Base-by-base conservation (phyloP, 2,888 invertebrate species). In the Steromphala cineraria region DNA sequence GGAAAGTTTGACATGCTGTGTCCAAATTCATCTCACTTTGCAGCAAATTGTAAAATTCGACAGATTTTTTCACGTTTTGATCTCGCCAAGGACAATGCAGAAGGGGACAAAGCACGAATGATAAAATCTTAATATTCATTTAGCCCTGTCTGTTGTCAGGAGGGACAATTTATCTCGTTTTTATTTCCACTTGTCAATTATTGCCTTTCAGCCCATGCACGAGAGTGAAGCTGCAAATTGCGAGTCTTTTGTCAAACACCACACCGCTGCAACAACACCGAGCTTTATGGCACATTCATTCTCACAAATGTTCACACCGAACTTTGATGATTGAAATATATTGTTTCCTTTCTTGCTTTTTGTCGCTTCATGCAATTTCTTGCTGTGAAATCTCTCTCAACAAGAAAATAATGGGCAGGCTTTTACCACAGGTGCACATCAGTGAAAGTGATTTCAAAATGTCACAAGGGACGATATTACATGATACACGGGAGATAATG, bases 261-360 rank as follows among this genome's bases (percentile, higher is more conserved):
- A 24, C 13, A 62, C 24, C 28, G 28, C 10, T 28, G 17, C 62
- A 15, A 28, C 62, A 24, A 2, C 15, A 8, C 24, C 24, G 1
- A 24, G 28, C 62, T 62, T 62, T 62, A 62, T 21, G 15, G 17
- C 62, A 62, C 62, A 62, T 62, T 28, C 24, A 62, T 17, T 62
- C 62, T 62, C 24, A 21, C 56, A 56, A 62, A 62, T 62, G 62
- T 62, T 62, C 15, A 24, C 24, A 17, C 56, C 24, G 21, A 24
- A 13, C 62, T 62, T 62, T 62, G 62, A 62, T 28, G 62, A 62
- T 62, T 62, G 62, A 62, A 62, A 62, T 62, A 62, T 62, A 62
- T 62, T 24, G 28, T 24, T 24, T 62, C 62, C 62, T 56, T 56
- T 21, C n/a, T n/a, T n/a, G n/a, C 46, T 62, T 28, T 62, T 10